Evolutionary conservation across 2,888 invertebrate species (phyloP), one percentile per base, ranked within the genome.

Genomic region (Endotricha flammealis): DNA sequence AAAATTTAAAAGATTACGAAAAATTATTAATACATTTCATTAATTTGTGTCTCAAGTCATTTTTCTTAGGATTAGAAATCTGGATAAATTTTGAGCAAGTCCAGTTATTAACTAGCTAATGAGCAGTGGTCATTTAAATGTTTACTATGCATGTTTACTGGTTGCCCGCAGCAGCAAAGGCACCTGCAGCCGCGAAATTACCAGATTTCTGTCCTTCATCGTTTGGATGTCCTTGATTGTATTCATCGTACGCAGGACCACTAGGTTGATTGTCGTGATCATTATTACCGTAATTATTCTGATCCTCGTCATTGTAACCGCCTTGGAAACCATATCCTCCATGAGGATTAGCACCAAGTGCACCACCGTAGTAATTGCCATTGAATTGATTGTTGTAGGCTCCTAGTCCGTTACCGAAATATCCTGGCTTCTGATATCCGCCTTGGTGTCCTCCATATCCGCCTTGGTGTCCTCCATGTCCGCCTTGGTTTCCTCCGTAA

Each of bases 341-440:
- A 13, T 53, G n/a, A n/a, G n/a, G n/a, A n/a, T n/a, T n/a, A n/a
- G n/a, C 57, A 14, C 44, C 42, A 30, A 48, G 8, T 44, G 51
- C 17, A 4, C 51, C 57, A 7, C 64, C 64, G 32, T 78, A 68
- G 39, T 73, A 80, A 49, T 82, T 83, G 0, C 85, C 86, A 41
- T 85, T 83, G 38, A 76, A 86, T 42, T 82, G 83, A 46, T 58
- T 79, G 45, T 82, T 82, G 46, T 61, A 61, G 0, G 59, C 59
- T 9, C 75, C 76, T 36, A 63, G 59, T 0, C 80, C 78, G 35
- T 78, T 76, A 1, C 66, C 63, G 30, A 54, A 66, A 41, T 65
- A 62, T 11, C 68, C 72, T 32, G 74, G 79, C 42, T 58, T 58
- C 28, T 54, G 45, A 9, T 29, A 32, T 14, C 23, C 22, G n/a